Conservation (phyloP, 2,113 vertebrate species). For the Prionailurus bengalensis region DNA sequence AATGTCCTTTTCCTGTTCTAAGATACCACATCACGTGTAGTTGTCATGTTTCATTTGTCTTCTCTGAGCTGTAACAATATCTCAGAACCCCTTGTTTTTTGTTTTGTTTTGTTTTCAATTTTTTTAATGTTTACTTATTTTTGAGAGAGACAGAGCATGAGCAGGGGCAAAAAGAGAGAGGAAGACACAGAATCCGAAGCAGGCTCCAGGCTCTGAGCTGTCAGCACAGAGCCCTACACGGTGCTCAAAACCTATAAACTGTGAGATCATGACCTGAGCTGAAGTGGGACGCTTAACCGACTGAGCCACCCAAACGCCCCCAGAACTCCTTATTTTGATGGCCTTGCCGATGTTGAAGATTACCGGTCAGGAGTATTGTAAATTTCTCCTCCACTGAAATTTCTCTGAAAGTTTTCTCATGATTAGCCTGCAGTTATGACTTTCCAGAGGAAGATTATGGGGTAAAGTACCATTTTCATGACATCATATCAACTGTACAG, state of each 20-base stretch:
- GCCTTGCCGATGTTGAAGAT: not conserved
- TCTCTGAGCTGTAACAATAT: not conserved
- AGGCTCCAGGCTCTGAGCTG: no score
- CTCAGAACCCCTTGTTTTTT: not conserved
- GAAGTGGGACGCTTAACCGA: no score
- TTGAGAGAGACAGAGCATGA: no score
- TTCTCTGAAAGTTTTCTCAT: not conserved
- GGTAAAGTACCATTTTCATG: not conserved
- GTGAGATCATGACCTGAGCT: no score
- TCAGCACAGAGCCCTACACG: no score
- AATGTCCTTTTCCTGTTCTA: not conserved
- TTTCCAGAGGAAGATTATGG: not conserved
- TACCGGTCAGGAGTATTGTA: not conserved
- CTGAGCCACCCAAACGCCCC: no score
- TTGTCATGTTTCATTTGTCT: not conserved
- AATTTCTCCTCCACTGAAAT: not conserved
- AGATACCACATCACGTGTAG: not conserved
- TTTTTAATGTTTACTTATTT: no score
- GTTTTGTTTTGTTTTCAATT: no score
- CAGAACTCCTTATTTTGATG: not conserved
- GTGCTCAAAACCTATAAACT: no score
- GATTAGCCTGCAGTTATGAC: not conserved
- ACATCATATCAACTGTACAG: not conserved
- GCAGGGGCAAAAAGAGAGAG: no score
- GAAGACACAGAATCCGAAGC: no score